Evolutionary conservation across 2,113 vertebrate species (phyloP), one percentile per base, ranked within the genome.

Genomic region (Eolophus roseicapilla): DNA sequence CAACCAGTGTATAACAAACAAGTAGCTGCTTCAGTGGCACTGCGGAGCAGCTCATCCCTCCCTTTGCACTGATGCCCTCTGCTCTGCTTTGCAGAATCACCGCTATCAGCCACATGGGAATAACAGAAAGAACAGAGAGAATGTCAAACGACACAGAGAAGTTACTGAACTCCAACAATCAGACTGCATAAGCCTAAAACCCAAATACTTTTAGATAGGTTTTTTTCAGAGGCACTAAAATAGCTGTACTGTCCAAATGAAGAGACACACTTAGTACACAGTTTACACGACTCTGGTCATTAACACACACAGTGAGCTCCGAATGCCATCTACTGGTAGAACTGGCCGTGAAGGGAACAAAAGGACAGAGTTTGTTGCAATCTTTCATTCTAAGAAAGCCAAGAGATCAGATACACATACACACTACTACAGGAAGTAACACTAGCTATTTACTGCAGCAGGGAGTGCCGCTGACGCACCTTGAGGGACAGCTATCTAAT

Each of bases 1-100:
- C 15, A 0, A 7, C 17, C 6, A 5, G 9, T 1, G 1, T 11
- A 10, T 5, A 2, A 4, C 11, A 24, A 17, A 3, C 0, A 3
- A 37, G 44, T 0, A 46, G 79, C 52, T 16, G 33, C 28, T 55
- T 5, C 33, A 10, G 31, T 1, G 35, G 15, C 25, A 5, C 17
- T 6, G 49, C 21, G 2, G 24, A 31, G 59, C 0, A 0, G 29
- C 13, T 52, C 39, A 8, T 11, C 62, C 57, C 33, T 17, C 44
- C 37, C 49, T 21, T 5, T 1, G 29, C 2, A 1, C 27, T 1
- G 3, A 3, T 23, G 70, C 44, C 28, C n/a, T 24, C 50, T 7
- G 0, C 50, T 35, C 67, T 1, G 5, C 11, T 8, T 11, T 1
- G 3, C 33, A 11, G n/a, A 1, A 3, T 5, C 4, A 19, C 23